phyloP scores from a whole-genome alignment of 2,797 vertebrate genomes.

The Aphelocoma californica region DNA sequence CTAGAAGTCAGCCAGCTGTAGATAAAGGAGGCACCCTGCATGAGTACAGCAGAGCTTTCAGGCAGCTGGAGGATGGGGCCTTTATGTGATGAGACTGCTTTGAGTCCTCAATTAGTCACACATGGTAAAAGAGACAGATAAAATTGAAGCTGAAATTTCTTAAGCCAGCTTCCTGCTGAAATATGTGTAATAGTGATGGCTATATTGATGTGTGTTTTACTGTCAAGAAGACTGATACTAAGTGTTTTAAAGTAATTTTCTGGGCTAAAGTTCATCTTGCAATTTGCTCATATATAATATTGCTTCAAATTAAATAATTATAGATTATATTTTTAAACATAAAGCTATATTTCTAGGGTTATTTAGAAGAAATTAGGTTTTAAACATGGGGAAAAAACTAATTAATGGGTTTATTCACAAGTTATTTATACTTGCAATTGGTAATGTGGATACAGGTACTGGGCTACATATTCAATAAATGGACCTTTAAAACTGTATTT shows the following conservation, averaged over 20 bases:
- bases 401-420: not conserved
- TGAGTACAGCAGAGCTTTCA: not conserved
- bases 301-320: not conserved
- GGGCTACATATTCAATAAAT: not conserved
- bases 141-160: not conserved
- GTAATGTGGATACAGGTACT: not conserved
- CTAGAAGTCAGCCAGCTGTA: not conserved
- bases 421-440: not conserved
- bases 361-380: not conserved
- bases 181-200: rapidly evolving
- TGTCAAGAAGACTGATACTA: not conserved
- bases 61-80: not conserved
- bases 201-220: not conserved
- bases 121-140: not conserved
- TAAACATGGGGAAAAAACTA: not conserved
- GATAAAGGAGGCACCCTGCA: not conserved
- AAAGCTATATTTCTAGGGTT: not conserved
- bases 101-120: not conserved
- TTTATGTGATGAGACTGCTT: not conserved
- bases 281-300: not conserved
- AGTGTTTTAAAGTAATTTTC: not conserved
- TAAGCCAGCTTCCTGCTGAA: not conserved
- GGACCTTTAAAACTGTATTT: not conserved
- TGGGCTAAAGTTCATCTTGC: not conserved
- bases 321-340: not conserved